These are phyloP conservation scores for Pipra filicauda DNA, from an alignment of 2,113 vertebrate genomes.

Conservation along the genomic window DNA sequence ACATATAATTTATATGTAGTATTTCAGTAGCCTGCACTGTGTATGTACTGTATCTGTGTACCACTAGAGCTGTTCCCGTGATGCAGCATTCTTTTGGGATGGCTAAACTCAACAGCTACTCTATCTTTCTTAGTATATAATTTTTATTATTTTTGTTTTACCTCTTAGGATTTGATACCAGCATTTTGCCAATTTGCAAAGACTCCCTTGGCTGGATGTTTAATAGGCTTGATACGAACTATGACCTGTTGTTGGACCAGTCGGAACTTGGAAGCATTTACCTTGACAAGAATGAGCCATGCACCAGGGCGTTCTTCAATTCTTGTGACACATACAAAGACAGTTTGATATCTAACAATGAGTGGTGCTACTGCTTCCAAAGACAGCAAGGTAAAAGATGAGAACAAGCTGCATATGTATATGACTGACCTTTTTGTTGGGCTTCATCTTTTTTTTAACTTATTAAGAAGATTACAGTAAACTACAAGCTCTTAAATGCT, in stretches of 20 bases:
- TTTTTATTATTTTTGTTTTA: background rate
- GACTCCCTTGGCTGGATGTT: conserved; percentile 98
- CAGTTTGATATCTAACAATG: conserved; percentile 90
- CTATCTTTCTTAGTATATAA: background rate
- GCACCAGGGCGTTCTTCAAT: conserved; percentile 89
- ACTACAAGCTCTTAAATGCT: background rate
- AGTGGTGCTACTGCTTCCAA: conserved; percentile 98
- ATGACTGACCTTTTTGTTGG: background rate
- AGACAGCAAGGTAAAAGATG: conserved; percentile 88
- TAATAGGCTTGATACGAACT: conserved; percentile 93
- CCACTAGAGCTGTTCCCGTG: background rate
- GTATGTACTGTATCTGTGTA: background rate
- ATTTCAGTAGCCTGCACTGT: background rate
- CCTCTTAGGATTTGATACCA: conserved; percentile 86
- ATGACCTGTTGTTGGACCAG: conserved; percentile 90
- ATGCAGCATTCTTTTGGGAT: background rate
- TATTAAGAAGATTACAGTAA: background rate
- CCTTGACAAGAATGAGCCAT: conserved; percentile 89
- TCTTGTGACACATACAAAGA: conserved; percentile 90
- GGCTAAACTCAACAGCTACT: background rate
- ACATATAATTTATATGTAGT: background rate
- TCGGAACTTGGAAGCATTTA: conserved; percentile 91
- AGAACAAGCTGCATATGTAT: background rate
- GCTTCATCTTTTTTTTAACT: background rate
- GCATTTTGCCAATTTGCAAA: conserved; percentile 89